Percentiles rank a stretch among this genome's conserved stretches.
Conservation (phyloP, 2,797 vertebrate genomes). For the Geotrypetes seraphini region DNA sequence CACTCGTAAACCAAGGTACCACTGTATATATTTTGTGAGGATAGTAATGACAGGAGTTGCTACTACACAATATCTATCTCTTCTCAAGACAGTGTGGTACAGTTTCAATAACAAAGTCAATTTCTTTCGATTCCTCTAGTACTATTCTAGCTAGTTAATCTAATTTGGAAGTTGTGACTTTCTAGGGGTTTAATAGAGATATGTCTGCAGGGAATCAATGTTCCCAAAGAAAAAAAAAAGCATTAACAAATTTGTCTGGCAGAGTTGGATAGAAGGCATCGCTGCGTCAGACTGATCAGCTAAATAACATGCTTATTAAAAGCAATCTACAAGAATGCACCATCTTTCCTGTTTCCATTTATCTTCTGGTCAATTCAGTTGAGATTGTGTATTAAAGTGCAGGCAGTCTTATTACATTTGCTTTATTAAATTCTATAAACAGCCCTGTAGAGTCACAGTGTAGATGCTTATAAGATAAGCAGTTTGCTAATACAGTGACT, state of each 20-base stretch:
- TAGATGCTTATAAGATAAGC: slow-evolving; percentile 43
- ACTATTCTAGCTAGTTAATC: slow-evolving; percentile 46
- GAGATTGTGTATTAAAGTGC: slow-evolving; percentile 40
- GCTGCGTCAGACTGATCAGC: slow-evolving; percentile 35
- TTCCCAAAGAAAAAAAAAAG: slow-evolving; percentile 29
- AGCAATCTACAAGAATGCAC: slow-evolving; percentile 42
- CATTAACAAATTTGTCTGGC: slow-evolving; percentile 51
- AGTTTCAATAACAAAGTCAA: slow-evolving; percentile 51
- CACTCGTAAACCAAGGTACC: too few relatives aligned
- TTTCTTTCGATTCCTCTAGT: slow-evolving; percentile 51
- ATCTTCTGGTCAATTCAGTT: slow-evolving; percentile 49
- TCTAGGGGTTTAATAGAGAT: slow-evolving; percentile 54
- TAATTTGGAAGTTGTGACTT: slow-evolving; percentile 55
- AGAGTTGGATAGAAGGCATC: slow-evolving; percentile 36
- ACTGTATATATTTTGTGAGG: slow-evolving; percentile 37
- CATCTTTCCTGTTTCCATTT: slow-evolving; percentile 50
- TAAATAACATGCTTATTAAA: slow-evolving; percentile 56
- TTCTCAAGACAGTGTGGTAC: slow-evolving; percentile 45
- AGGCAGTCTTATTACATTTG: slow-evolving; percentile 41
- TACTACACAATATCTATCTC: slow-evolving; percentile 32
- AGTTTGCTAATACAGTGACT: background rate
- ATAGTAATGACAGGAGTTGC: slow-evolving; percentile 39
- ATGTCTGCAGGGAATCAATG: slow-evolving; percentile 49
- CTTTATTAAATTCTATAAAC: slow-evolving; percentile 51
- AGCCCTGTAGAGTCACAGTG: slow-evolving; percentile 39